Conservation (phyloP, 2,113 vertebrate genomes). For the Hypocryptadius cinnamomeus region DNA sequence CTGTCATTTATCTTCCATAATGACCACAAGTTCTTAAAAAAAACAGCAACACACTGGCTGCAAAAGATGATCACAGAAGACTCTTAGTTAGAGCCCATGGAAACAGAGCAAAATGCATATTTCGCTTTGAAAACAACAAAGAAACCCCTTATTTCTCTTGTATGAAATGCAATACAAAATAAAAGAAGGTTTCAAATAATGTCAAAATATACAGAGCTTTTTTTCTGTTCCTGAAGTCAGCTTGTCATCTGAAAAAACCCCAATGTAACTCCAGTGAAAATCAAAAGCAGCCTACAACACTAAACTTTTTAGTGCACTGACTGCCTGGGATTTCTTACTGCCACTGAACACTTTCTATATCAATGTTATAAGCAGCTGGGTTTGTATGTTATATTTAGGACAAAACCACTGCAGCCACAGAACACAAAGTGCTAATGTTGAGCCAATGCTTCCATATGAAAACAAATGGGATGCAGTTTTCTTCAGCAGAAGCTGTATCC, state of each 20-base stretch:
- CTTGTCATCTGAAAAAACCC: background rate
- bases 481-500: background rate
- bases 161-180: background rate
- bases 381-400: background rate
- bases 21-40: slow-evolving; percentile 46
- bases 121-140: background rate
- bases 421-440: rapidly evolving
- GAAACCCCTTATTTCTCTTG: background rate
- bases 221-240: background rate
- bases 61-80: slow-evolving; percentile 13
- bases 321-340: background rate
- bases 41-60: background rate
- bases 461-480: background rate
- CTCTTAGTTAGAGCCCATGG: background rate
- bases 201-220: background rate
- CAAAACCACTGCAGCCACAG: background rate
- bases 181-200: background rate
- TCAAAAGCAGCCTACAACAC: background rate
- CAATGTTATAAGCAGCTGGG: background rate
- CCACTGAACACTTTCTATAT: background rate
- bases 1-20: slow-evolving; percentile 60
- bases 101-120: background rate
- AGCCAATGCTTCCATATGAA: background rate
- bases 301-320: background rate
- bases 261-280: background rate